Evolutionary conservation across 2,888 invertebrate species (phyloP), one percentile per base, ranked within the genome.

Genomic region (Ophion costatus): DNA sequence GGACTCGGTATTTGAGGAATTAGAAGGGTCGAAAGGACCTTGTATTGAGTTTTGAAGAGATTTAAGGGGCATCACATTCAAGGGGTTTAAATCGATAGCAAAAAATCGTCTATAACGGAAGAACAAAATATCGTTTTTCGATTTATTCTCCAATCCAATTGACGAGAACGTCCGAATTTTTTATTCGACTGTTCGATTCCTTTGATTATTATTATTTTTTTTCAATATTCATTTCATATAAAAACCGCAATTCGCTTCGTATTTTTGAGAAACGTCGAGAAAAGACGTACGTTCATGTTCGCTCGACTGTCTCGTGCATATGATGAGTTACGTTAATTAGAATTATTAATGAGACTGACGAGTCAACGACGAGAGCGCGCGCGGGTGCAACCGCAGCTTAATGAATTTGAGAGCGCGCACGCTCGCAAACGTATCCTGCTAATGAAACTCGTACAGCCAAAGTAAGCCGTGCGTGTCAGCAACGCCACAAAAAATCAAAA

Each of bases 331-430:
- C 71, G 79, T 69, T 84, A 82, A 82, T 84, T 79, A 84, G 61
- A 84, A 76, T 84, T 84, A 84, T 82, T 82, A 79, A 82, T 79
- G 84, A 84, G 81, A 79, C 79, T 82, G 79, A 76, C 79, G 84
- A 66, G 51, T 66, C 78, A 24, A 45, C 42, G 75, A 75, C 56
- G 24, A 42, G 45, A 63, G 38, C n/a, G 51, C n/a, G 70, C 61
- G 51, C 63, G 59, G 64, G 38, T 38, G 51, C n/a, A 20, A n/a
- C 14, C 70, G 22, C 79, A 75, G 33, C 71, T 71, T 79, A 79
- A 84, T 84, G 82, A 69, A 78, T 75, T 67, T 56, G 29, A 79
- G 59, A 76, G 70, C 61, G 22, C n/a, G 70, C 45, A 14, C 14
- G 14, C 56, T 64, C 22, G 45, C 14, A 63, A 56, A 64, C 74